Base-by-base conservation (phyloP, 2,797 vertebrate genomes). In the Macrochelys suwanniensis region DNA sequence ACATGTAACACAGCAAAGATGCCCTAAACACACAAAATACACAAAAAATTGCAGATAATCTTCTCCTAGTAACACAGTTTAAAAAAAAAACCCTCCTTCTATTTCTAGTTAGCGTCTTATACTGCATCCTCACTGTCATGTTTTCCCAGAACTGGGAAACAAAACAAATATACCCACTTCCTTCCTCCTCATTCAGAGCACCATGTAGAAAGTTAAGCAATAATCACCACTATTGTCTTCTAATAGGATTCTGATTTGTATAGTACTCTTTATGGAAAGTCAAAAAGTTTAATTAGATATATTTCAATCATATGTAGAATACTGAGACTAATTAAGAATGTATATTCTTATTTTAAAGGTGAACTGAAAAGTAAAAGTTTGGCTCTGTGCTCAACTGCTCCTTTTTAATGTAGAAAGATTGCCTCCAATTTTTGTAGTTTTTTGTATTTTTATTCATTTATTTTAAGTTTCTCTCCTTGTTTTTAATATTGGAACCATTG, bases 221-320 rank as follows among this genome's bases (percentile, higher is more conserved):
- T 71, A 93, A 53, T 45, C 26, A 51, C 57, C 15, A 49, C 54
- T 85, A n/a, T 68, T 92, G 89, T 85, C 81, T 85, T 65, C 87
- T 80, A 92, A 82, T 49, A 82, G 57, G 16, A 8, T 85, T 76
- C 87, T 88, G 53, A 50, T 31, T 85, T 87, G 78, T 74, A 79
- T 68, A 68, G 54, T 85, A 37, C 11, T 49, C 71, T 94, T 49
- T 94, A 88, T 90, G 79, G 50, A 92, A 87, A 79, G 82, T 82
- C 49, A 6, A 76, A 26, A 51, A 79, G n/a, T 42, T 85, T 54
- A 53, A 89, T 88, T 87, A 93, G 42, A 82, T 51, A n/a, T 50
- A 80, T 82, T 87, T 91, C n/a, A 71, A 23, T 74, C 68, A 42
- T 42, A 21, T 74, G 17, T 47, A 47, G 45, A 5, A 76, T 28